Evolutionary conservation across 2,797 vertebrate species (phyloP).

Genomic region (Molossus molossus): DNA sequence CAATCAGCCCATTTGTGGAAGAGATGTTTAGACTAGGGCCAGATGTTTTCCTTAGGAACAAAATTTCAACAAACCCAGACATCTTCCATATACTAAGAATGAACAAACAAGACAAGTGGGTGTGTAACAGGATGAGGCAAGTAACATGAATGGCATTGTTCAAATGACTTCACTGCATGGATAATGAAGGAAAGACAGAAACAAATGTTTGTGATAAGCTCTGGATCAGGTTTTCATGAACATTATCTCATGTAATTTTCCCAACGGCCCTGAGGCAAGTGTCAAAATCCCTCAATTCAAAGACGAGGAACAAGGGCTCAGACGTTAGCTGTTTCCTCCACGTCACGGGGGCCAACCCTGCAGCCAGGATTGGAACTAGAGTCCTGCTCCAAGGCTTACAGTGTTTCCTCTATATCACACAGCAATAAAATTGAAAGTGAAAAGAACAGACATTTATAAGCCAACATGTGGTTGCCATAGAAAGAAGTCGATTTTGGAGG

Average conservation of each 20-base stretch:
- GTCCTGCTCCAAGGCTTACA: background rate
- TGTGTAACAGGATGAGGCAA: background rate
- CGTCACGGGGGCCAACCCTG: background rate
- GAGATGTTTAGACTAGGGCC: slow-evolving; percentile 45
- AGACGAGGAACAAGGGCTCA: background rate
- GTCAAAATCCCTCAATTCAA: background rate
- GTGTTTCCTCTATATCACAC: background rate
- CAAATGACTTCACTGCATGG: background rate
- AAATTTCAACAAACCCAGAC: background rate
- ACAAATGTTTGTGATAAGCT: background rate
- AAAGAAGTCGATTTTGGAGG: background rate
- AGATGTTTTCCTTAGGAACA: slow-evolving; percentile 23
- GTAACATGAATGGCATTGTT: background rate
- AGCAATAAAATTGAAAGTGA: background rate
- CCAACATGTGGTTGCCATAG: background rate
- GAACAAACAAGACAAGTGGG: slow-evolving; percentile 4
- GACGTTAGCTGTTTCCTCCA: background rate
- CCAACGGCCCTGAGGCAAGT: background rate
- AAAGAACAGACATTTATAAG: background rate
- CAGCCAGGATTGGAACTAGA: background rate
- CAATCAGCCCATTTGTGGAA: background rate
- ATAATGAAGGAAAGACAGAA: slow-evolving; percentile 18
- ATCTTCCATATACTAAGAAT: background rate
- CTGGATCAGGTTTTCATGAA: background rate
- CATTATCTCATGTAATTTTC: background rate